phyloP scores from a whole-genome alignment of 2,888 invertebrate genomes.

The Eudemis profundana region DNA sequence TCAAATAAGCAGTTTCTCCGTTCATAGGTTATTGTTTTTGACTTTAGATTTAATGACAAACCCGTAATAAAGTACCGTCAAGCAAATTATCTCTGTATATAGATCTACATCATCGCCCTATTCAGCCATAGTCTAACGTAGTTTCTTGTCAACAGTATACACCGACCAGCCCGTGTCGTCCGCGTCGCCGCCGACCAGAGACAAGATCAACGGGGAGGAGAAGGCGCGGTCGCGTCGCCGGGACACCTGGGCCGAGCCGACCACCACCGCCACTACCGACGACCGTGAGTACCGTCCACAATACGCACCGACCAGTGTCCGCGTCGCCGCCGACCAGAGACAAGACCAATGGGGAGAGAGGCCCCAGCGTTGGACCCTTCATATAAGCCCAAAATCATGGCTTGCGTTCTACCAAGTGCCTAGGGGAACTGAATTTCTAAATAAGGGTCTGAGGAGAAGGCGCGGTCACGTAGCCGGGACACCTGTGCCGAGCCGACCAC shows the following conservation, averaged over 20 bases:
- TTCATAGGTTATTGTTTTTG: too few species aligned
- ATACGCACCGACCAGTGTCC: slow-evolving; percentile 88
- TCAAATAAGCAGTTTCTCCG: too few species aligned
- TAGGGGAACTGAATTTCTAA: too few species aligned
- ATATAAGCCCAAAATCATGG: too few species aligned
- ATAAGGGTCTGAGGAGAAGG: too few species aligned
- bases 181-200: slow-evolving; percentile 92
- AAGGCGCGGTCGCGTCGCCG: slow-evolving; percentile 87
- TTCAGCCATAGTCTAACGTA: neutral
- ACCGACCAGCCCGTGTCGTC: slow-evolving; percentile 90
- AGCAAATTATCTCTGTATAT: too few species aligned
- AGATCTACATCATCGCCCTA: neutral
- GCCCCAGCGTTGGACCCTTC: too few species aligned
- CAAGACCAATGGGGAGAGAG: slow-evolving; percentile 88
- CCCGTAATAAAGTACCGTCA: too few species aligned
- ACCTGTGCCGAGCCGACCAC: slow-evolving; percentile 76
- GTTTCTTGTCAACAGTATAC: slow-evolving; percentile 77
- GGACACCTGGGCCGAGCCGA: slow-evolving; percentile 79
- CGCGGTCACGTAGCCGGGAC: slow-evolving; percentile 83
- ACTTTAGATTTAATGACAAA: too few species aligned
- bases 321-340: slow-evolving; percentile 92
- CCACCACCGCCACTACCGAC: slow-evolving; percentile 61
- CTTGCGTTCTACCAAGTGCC: too few species aligned
- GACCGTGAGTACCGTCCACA: slow-evolving; percentile 70
- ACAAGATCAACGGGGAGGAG: slow-evolving; percentile 91